Base-by-base conservation (phyloP, 2,888 invertebrate genomes). In the Strigamia transsilvanica region DNA sequence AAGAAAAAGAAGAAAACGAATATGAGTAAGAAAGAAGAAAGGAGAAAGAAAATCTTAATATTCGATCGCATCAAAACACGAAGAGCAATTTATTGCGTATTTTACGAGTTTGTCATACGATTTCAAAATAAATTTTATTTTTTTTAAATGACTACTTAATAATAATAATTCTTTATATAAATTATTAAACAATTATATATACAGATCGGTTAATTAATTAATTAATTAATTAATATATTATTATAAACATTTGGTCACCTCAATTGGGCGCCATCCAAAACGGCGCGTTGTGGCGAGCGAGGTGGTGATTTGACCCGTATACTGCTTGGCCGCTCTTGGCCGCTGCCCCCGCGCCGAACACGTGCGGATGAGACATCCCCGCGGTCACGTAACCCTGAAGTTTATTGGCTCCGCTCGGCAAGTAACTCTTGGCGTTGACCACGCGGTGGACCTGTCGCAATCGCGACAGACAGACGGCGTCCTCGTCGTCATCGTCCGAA, bases 191-290 rank as follows among this genome's bases (percentile, higher is more conserved):
- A 46, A 46, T 46, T 46, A 46, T 10, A 46, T 46, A n/a, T 46
- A 46, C 46, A 46, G 46, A 46, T n/a, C 9, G 46, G 46, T 12
- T 46, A 4, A 46, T 15, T 46, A 42, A 12, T 42, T 42, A 5
- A 38, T 38, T 38, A 6, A 38, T 38, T 9, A 6, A 9, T 38
- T 38, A 38, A 38, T 46, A 46, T 46, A 15, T 15, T 46, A 46
- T 46, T 46, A 15, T 46, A 2, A 15, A 42, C 42, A 42, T 42
- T 42, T 61, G 15, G 9, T 61, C 61, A 61, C 61, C 61, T 61
- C 12, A 41, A n/a, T n/a, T n/a, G n/a, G 80, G 80, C n/a, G 61
- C 80, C 80, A 80, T 61, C 80, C 80, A 80, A 32, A 80, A 80
- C n/a, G 80, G 80, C 9, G 51, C 3, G 27, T 61, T 61, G 12